Evolutionary conservation across 2,888 invertebrate species (phyloP), one percentile per base, ranked within the genome.

Genomic region (Lutraria lutraria): DNA sequence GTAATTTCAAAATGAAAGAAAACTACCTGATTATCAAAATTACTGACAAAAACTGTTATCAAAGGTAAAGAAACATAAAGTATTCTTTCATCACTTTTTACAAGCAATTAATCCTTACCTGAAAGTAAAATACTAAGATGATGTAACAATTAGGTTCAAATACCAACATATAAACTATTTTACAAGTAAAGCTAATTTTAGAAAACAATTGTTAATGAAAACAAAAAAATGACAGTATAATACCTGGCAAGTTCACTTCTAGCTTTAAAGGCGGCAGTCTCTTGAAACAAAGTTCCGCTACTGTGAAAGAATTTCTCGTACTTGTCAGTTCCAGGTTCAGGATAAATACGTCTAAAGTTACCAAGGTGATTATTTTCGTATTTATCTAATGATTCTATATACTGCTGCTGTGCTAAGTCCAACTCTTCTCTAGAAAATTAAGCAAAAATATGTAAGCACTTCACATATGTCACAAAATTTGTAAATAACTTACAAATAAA

Each of bases 331-430:
- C 94, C 95, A 8, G 95, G 93, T 10, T 82, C 68, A 0, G 97
- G 97, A 91, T 96, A 97, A 53, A 97, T 96, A 52, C 96, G 93
- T n/a, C 96, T 93, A 92, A 96, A 96, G 93, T 97, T 97, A 15
- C 96, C 96, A 88, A 96, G 85, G 92, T 97, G 96, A 31, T 92
- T 91, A 87, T 95, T 94, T 92, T 97, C 97, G 92, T 96, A 97
- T 88, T 94, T 93, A 83, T 96, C 96, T 85, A 96, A 94, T 81
- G 95, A 94, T 86, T 96, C 95, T 52, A 96, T 88, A 91, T 95
- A 97, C 91, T 96, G 96, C 81, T 93, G 94, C 88, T 95, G 96
- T n/a, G 96, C 96, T 56, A 95, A 92, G 85, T 96, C 96, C 81
- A 96, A 91, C 84, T 97, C 96, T 91, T 96, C 96, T 86, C 97